Evolutionary conservation across 2,888 invertebrate species (phyloP), one percentile per base, ranked within the genome.

Genomic region (Platycheirus rosarum): DNA sequence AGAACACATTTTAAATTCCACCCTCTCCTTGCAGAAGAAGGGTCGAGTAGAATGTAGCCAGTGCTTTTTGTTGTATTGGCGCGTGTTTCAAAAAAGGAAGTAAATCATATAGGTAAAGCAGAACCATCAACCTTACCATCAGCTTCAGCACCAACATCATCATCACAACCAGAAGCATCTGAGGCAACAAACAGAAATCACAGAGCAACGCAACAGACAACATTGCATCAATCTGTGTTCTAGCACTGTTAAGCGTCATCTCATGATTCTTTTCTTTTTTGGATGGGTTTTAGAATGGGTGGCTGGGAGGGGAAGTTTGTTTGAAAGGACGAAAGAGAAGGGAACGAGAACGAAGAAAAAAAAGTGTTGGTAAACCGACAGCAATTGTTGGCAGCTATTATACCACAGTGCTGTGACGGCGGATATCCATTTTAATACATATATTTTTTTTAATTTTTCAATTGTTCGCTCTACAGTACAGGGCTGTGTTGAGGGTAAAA

Each of bases 281-380:
- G 0, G 26, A 42, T 44, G 14, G n/a, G n/a, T n/a, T n/a, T n/a
- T n/a, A n/a, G n/a, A n/a, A n/a, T 35, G 37, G 53, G 53, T 62
- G 37, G 71, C 55, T 66, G 62, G 68, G 18, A 35, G 71, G 71
- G 71, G 71, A 44, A 35, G 29, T 26, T 44, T 44, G 70, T 11
- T 55, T 82, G 63, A 77, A 73, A 82, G 82, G 62, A 82, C 71
- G 73, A 69, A 68, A 5, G 6, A 6, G 23, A 62, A 76, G 6
- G 23, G 23, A 62, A 76, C 57, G 60, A 55, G 68, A 63, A 77
- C 48, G 62, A 63, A 63, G 60, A 53, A 26, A 76, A 66, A 74
- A 82, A 68, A 82, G 82, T 82, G 82, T 82, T 77, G 76, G 82
- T 77, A 82, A 82, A 82, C 82, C 82, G 82, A 82, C 82, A 82